Evolutionary conservation across 2,113 vertebrate species (phyloP).

Genomic region (Pogonocichla stellata): DNA sequence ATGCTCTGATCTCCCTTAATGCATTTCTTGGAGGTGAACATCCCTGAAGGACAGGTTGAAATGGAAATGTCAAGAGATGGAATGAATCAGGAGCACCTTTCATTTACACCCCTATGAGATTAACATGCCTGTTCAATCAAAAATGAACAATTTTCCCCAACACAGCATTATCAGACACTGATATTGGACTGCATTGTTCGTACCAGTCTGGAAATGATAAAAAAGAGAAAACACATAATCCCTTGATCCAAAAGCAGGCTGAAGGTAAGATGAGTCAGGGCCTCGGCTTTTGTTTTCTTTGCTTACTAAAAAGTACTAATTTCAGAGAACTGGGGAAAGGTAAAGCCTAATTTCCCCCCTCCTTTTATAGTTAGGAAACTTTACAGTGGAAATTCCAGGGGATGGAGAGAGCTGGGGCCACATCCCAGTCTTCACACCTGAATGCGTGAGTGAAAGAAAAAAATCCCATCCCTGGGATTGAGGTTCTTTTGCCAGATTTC

Average conservation of each 20-base stretch:
- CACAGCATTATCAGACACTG: background rate
- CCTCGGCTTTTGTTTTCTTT: background rate
- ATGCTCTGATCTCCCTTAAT: background rate
- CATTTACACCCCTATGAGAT: background rate
- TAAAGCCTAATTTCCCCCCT: background rate
- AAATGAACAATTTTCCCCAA: background rate
- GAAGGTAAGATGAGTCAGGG: background rate
- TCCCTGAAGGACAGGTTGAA: background rate
- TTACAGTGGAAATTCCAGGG: background rate
- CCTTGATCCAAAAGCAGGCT: background rate
- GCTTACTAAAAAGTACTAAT: background rate
- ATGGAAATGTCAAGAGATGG: background rate
- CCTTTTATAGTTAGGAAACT: background rate
- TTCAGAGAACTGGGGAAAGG: background rate
- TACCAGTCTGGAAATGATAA: background rate
- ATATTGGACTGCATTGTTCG: background rate
- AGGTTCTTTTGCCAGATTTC: background rate
- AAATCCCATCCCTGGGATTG: rapidly evolving
- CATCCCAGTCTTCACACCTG: background rate
- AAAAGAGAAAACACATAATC: background rate
- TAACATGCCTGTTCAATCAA: background rate
- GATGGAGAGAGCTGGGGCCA: background rate
- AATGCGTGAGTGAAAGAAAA: background rate
- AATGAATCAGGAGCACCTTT: background rate
- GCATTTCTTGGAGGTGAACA: background rate